Conservation (phyloP, 2,888 invertebrate species). For the Agrenia bidenticulata region DNA sequence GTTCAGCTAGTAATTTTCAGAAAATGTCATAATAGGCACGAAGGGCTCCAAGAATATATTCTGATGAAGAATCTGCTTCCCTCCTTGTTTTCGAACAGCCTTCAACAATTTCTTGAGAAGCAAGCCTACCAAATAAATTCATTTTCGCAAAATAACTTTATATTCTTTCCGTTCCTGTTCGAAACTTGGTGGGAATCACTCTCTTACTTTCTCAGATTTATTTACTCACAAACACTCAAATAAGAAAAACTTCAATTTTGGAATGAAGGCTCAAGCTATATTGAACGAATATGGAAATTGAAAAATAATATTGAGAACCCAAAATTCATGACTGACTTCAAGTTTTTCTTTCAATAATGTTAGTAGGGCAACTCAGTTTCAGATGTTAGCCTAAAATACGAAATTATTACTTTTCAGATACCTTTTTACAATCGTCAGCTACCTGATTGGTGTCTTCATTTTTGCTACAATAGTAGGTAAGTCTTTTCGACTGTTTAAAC, state of each 20-base stretch:
- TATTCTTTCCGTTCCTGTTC: slow-evolving; percentile 60
- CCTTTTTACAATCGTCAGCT: slow-evolving; percentile 94
- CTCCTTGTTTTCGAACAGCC: slow-evolving; percentile 64
- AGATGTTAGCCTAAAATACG: too few species aligned
- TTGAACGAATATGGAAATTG: too few species aligned
- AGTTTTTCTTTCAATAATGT: too few species aligned
- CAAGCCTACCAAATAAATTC: background rate
- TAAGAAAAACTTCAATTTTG: too few species aligned
- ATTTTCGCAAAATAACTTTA: background rate
- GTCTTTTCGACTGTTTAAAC: slow-evolving; percentile 50
- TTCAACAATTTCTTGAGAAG: slow-evolving; percentile 56
- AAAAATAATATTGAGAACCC: too few species aligned
- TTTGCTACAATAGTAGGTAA: slow-evolving; percentile 93
- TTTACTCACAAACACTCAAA: background rate
- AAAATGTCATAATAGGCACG: background rate
- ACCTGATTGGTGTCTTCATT: slow-evolving; percentile 95
- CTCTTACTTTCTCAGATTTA: slow-evolving; percentile 6
- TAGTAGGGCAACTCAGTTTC: too few species aligned
- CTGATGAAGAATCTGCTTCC: background rate
- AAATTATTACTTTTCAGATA: slow-evolving; percentile 67
- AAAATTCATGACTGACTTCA: too few species aligned
- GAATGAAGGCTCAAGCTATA: too few species aligned
- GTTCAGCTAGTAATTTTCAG: background rate
- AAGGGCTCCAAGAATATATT: background rate
- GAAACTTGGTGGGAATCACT: slow-evolving; percentile 55